Conservation (phyloP, 2,888 invertebrate genomes). For the Nemotelus pantherinus region DNA sequence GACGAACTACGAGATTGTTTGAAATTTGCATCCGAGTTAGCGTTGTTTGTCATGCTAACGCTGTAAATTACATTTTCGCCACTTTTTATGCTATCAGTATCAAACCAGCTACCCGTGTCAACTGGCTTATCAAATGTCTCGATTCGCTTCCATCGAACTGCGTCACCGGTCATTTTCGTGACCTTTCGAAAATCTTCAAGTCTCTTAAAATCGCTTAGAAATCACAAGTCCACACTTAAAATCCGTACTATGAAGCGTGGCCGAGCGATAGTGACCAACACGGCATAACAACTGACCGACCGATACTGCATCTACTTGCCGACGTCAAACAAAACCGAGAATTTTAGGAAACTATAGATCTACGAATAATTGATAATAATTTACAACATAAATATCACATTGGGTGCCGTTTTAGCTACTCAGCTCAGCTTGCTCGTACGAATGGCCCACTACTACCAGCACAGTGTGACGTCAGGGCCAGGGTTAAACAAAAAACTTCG, state of each 20-base stretch:
- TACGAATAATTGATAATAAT: slow-evolving; percentile 34
- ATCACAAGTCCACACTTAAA: neutral
- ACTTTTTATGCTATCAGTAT: neutral
- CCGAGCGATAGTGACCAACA: neutral
- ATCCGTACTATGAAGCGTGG: neutral
- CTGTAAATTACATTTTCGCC: neutral
- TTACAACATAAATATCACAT: slow-evolving; percentile 35
- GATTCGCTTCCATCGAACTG: slow-evolving; percentile 61
- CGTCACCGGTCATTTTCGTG: slow-evolving; percentile 64
- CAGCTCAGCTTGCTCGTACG: slow-evolving; percentile 1
- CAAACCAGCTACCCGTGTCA: neutral
- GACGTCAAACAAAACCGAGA: slow-evolving; percentile 12
- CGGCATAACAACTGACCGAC: slow-evolving; percentile 5
- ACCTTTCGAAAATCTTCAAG: slow-evolving; percentile 49
- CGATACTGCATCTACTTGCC: slow-evolving; percentile 16
- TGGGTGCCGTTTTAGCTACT: slow-evolving; percentile 1
- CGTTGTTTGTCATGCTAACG: slow-evolving; percentile 45
- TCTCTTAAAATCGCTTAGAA: slow-evolving; percentile 55
- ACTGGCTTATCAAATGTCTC: neutral
- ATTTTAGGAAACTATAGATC: neutral
- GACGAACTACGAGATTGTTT: too few species aligned
- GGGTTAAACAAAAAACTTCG: slow-evolving; percentile 11
- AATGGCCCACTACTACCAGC: neutral
- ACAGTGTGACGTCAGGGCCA: slow-evolving; percentile 22
- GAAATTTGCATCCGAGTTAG: neutral